A percentile compares a stretch with the other conserved stretches of the same genome.
phyloP scores from a whole-genome alignment of 2,888 invertebrate species.

The Lomographa bimaculata region DNA sequence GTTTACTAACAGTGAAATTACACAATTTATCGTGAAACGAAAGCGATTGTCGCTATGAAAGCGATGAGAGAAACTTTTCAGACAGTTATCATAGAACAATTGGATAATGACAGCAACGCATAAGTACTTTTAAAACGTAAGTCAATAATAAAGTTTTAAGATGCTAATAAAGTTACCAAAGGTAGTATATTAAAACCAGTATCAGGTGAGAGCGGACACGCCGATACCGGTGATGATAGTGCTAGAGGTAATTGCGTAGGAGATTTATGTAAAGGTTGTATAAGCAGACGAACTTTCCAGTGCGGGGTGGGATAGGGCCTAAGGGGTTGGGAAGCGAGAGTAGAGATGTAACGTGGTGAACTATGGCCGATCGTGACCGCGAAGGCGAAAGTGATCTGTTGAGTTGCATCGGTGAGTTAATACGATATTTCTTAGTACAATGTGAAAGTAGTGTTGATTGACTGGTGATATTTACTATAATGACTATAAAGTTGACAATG shows the following conservation, averaged over 20 bases:
- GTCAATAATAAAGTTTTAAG: slow-evolving; percentile 18
- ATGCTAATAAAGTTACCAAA: slow-evolving; percentile 25
- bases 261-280: slow-evolving; percentile 39
- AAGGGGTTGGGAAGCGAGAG: slow-evolving; percentile 43
- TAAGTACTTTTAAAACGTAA: slow-evolving; percentile 12
- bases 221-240: slow-evolving; percentile 32
- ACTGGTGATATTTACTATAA: slow-evolving; percentile 26
- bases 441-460: slow-evolving; percentile 42
- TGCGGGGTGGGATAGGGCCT: slow-evolving; percentile 20
- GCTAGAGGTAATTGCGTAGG: slow-evolving; percentile 22
- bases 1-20: slow-evolving; percentile 29
- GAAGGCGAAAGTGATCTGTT: slow-evolving; percentile 54
- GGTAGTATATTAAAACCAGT: slow-evolving; percentile 18
- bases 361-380: slow-evolving; percentile 56
- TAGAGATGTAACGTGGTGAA: slow-evolving; percentile 41
- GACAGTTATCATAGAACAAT: slow-evolving; percentile 3
- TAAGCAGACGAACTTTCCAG: slow-evolving; percentile 38
- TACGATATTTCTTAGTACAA: slow-evolving; percentile 40
- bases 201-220: slow-evolving; percentile 17
- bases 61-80: slow-evolving; percentile 20
- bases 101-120: slow-evolving; percentile 2
- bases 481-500: slow-evolving; percentile 11
- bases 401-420: slow-evolving; percentile 46
- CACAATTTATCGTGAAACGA: slow-evolving; percentile 26
- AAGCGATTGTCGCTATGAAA: slow-evolving; percentile 23